Base-by-base conservation (phyloP, 2,113 vertebrate genomes). In the Callospermophilus lateralis region DNA sequence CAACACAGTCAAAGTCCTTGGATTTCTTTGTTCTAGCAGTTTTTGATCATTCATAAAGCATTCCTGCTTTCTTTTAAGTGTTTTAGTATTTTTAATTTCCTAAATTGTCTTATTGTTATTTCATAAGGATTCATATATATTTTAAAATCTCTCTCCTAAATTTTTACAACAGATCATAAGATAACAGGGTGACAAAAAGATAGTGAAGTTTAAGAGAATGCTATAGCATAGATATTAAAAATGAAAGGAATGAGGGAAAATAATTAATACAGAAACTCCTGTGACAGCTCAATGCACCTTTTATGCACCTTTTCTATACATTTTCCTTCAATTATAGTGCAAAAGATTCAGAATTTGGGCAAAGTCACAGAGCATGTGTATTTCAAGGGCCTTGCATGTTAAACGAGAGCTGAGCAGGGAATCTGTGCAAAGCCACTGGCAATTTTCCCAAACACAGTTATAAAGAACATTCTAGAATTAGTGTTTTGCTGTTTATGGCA, bases 161-260 rank as follows among this genome's bases (percentile, higher is more conserved):
- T 84, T 85, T 90, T 92, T 53, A 96, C 39, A 89, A 34, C 16
- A 67, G 7, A 73, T 42, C 28, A 72, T 24, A n/a, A n/a, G n/a
- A n/a, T n/a, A 22, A 90, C 73, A 19, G 30, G 2, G 26, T 78
- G 55, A 73, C 8, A 61, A 32, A 39, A 55, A 87, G 0, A 28
- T n/a, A 65, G 45, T 63, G 15, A 77, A 4, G 9, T 73, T 15
- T 45, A 58, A 85, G 16, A 30, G 34, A 72, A 96, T 15, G 39
- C 28, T 81, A 0, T 30, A n/a, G 32, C 4, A 30, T 78, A 32
- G 26, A 53, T 34, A 42, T 53, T 83, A 61, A 22, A 86, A 13
- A 73, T 72, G 61, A 92, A 86, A 89, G 53, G 1, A 63, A 65
- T 72, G 63, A 34, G 53, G 58, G 65, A 77, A 9, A 5, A 63